Percentiles rank a stretch among this genome's conserved stretches.
These are phyloP conservation scores for Fregetta grallaria DNA, from an alignment of 2,113 vertebrate genomes.

Conservation along the genomic window DNA sequence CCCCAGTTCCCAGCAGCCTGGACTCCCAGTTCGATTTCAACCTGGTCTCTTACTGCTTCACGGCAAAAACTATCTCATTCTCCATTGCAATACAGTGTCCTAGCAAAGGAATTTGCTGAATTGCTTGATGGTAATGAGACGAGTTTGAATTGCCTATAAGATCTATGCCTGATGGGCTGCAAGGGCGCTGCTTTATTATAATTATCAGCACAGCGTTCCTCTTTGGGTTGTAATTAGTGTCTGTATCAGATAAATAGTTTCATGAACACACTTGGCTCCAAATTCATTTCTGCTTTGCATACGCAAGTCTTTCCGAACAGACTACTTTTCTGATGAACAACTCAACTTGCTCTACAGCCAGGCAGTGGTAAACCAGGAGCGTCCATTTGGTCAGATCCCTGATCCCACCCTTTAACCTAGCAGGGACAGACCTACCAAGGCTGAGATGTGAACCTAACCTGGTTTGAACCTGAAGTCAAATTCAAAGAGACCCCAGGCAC, in stretches of 20 bases:
- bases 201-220: not conserved
- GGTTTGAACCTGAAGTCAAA: not conserved
- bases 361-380: not conserved
- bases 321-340: not conserved
- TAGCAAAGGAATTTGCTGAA: not conserved
- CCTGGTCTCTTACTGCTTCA: not conserved
- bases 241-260: conserved; percentile 48
- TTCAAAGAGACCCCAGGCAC: not conserved
- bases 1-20: not conserved
- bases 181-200: conserved; percentile 6
- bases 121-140: not conserved
- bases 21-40: accelerated
- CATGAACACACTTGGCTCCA: not conserved
- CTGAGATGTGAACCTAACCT: not conserved
- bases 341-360: not conserved
- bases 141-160: not conserved
- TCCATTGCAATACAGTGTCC: not conserved
- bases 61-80: not conserved
- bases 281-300: not conserved
- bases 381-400: not conserved
- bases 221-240: conserved; percentile 25
- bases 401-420: not conserved
- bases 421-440: not conserved
- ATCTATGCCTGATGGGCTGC: conserved; percentile 26
- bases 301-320: not conserved